Evolutionary conservation across 2,888 invertebrate genomes (phyloP), one percentile per base, ranked within the genome.

Genomic region (Orthonychiurus folsomi): DNA sequence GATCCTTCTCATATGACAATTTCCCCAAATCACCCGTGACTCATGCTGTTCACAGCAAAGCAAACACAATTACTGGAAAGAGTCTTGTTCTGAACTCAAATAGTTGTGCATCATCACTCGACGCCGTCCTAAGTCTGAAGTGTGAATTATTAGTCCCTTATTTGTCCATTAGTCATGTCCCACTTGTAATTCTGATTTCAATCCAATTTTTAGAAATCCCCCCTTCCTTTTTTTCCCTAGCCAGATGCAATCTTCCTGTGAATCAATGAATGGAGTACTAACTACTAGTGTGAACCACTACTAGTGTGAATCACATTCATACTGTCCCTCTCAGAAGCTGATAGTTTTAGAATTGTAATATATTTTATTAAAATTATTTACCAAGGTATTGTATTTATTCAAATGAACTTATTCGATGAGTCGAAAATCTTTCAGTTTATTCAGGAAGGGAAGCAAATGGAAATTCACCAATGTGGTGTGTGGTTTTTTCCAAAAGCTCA

Each of bases 31-130:
- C 37, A 15, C 37, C 15, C 37, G 15, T 37, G 37, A 37, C 37
- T 37, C 37, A 37, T 37, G 37, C 37, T 37, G 37, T 37, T 37
- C 37, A 37, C 37, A 37, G 37, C 37, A 37, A 37, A 37, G 37
- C 37, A 37, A 37, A 37, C 37, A 37, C 37, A 37, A 37, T 37
- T 37, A 37, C 15, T 37, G 37, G 37, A 37, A 37, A 37, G 37
- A 37, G 37, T 9, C 37, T 37, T 37, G 37, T 37, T 37, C 37
- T n/a, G n/a, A n/a, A n/a, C n/a, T 9, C 37, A 37, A 37, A 37
- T 37, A 37, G 9, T 37, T 37, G 37, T 37, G 15, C 37, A 37
- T 37, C 37, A 9, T 5, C 37, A 37, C 37, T 37, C 9, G 37
- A 37, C 5, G 37, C 15, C 5, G 5, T 9, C 37, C 5, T 37